These are phyloP conservation scores for Myotis davidii DNA, from an alignment of 2,113 vertebrate genomes.

Conservation along the genomic window DNA sequence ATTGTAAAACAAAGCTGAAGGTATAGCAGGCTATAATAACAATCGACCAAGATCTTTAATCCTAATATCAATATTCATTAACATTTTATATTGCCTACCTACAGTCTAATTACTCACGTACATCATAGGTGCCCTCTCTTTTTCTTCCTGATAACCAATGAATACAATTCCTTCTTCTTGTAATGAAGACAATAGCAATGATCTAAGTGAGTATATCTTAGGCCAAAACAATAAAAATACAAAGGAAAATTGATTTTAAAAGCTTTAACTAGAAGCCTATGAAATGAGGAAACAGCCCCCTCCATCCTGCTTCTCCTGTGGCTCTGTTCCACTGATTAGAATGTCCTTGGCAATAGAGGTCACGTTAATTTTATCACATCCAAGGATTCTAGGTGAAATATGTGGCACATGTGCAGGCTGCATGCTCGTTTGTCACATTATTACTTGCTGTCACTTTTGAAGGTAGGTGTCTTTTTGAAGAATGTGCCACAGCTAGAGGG, in stretches of 20 bases:
- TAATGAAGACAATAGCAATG: constrained; percentile 70
- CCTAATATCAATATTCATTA: constrained; percentile 75
- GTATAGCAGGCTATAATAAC: constrained; percentile 56
- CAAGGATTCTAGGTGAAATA: constrained; percentile 84
- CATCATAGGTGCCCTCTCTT: neutral
- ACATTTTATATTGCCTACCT: constrained; percentile 54
- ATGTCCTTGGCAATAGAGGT: constrained; percentile 92
- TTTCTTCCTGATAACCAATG: neutral
- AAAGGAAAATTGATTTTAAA: constrained; percentile 74
- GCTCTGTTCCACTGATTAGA: constrained; percentile 82
- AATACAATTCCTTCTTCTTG: constrained; percentile 44
- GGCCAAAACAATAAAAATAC: constrained; percentile 54
- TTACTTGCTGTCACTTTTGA: constrained; percentile 93
- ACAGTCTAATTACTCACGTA: constrained; percentile 58
- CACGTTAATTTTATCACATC: constrained; percentile 87
- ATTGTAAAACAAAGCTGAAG: constrained; percentile 58
- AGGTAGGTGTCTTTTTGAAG: constrained; percentile 97
- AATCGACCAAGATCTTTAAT: constrained; percentile 69
- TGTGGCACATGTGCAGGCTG: constrained; percentile 87
- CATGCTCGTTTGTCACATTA: constrained; percentile 96
- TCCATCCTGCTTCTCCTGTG: constrained; percentile 24
- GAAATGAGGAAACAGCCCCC: constrained; percentile 58
- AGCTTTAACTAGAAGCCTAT: constrained; percentile 58
- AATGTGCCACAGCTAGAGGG: constrained; percentile 92
- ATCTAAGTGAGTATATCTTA: neutral